Percentiles rank a stretch among this genome's conserved stretches.
Evolutionary conservation across 2,888 invertebrate species (phyloP).

Genomic region (Brassicogethes aeneus): DNA sequence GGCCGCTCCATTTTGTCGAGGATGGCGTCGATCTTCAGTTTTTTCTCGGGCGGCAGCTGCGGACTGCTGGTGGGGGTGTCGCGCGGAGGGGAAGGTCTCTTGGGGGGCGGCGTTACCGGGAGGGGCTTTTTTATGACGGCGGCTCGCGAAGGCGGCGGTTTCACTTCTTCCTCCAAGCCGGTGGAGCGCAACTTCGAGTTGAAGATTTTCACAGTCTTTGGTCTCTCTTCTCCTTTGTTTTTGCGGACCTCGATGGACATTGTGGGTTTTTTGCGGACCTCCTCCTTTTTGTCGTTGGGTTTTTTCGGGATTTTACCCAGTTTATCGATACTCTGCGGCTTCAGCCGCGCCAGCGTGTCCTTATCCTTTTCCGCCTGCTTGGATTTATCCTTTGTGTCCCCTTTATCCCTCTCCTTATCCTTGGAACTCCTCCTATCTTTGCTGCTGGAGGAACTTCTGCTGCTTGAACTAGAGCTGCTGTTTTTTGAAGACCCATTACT

Average conservation of each 20-base stretch:
- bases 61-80: constrained; percentile 28
- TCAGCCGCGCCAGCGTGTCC: constrained; percentile 56
- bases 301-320: constrained; percentile 74
- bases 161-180: constrained; percentile 78
- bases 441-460: constrained; percentile 26
- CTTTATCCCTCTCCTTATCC: constrained; percentile 35
- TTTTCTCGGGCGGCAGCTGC: constrained; percentile 74
- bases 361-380: constrained; percentile 59
- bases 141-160: constrained; percentile 73
- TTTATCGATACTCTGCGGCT: constrained; percentile 60
- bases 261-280: constrained; percentile 56
- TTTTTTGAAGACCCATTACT: constrained; percentile 19
- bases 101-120: constrained; percentile 31
- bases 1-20: constrained; percentile 55
- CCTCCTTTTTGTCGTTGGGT: constrained; percentile 39
- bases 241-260: constrained; percentile 76
- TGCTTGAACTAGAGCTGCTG: constrained; percentile 19
- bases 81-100: constrained; percentile 37
- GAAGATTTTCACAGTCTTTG: constrained; percentile 87
- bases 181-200: constrained; percentile 88
- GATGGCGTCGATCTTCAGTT: constrained; percentile 51
- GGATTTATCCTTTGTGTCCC: constrained; percentile 41
- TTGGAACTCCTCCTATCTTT: constrained; percentile 37
- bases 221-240: constrained; percentile 57
- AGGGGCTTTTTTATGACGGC: constrained; percentile 53